phyloP scores from a whole-genome alignment of 2,113 vertebrate genomes.

The Salvelinus fontinalis region DNA sequence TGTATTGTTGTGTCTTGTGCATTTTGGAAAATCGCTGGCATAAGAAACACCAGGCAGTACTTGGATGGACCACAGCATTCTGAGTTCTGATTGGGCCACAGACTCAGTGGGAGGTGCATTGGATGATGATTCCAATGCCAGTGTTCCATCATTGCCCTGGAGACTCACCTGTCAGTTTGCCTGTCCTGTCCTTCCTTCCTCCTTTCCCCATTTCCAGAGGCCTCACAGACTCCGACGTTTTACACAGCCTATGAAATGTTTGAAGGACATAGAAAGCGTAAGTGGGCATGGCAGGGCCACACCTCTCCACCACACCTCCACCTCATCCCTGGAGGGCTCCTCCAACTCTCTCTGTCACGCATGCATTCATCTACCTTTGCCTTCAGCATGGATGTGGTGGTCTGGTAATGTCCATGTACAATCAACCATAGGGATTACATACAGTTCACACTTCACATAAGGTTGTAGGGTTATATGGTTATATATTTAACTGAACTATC shows the following conservation, averaged over 20 bases:
- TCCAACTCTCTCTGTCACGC: slow-evolving; percentile 52
- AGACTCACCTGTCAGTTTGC: slow-evolving; percentile 72
- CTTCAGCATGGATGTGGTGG: slow-evolving; percentile 53
- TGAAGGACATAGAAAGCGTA: slow-evolving; percentile 88
- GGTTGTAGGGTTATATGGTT: not conserved
- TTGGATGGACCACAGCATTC: slow-evolving; percentile 18
- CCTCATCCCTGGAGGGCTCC: slow-evolving; percentile 17
- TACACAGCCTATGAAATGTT: slow-evolving; percentile 89
- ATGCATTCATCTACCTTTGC: slow-evolving; percentile 54
- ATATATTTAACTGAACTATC: no score
- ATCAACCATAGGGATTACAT: slow-evolving; percentile 12
- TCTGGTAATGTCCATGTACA: slow-evolving; percentile 63
- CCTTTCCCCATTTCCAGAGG: slow-evolving; percentile 76
- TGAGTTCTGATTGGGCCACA: not conserved
- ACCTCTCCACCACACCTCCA: slow-evolving; percentile 31
- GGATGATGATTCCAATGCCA: slow-evolving; percentile 10
- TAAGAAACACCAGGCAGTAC: slow-evolving; percentile 12
- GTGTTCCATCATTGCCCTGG: slow-evolving; percentile 31
- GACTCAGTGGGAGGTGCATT: slow-evolving; percentile 1
- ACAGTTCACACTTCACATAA: not conserved
- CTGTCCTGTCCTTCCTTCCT: slow-evolving; percentile 50
- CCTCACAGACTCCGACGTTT: slow-evolving; percentile 88
- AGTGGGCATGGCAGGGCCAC: slow-evolving; percentile 63
- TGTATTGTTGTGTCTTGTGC: slow-evolving; percentile 21
- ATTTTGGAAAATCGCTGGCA: slow-evolving; percentile 4